These are phyloP conservation scores for Pheucticus melanocephalus DNA, from an alignment of 2,113 vertebrate genomes.

Conservation along the genomic window DNA sequence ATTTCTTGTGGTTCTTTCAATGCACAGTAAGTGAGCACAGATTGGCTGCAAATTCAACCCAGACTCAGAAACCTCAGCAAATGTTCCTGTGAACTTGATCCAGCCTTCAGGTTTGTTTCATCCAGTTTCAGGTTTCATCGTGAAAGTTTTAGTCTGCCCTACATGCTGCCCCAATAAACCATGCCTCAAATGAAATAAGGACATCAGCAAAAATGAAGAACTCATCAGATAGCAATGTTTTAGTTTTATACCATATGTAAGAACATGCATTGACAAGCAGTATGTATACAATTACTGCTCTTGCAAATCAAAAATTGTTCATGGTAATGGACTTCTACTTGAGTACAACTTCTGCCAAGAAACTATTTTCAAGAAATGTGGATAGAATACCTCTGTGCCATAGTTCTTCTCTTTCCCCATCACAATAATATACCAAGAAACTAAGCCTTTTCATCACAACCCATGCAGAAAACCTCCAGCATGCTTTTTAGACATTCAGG, in stretches of 20 bases:
- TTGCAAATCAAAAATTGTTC: slow-evolving; percentile 20
- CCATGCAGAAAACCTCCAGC: neutral
- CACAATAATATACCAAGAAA: neutral
- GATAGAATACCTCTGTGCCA: neutral
- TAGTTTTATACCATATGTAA: slow-evolving; percentile 28
- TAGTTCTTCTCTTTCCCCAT: neutral
- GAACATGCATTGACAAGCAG: slow-evolving; percentile 15
- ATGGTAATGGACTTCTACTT: neutral
- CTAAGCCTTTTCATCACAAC: neutral
- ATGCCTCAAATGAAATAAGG: slow-evolving; percentile 26
- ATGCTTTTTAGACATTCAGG: neutral
- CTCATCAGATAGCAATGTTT: neutral
- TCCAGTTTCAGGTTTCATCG: slow-evolving; percentile 45
- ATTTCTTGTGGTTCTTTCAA: neutral
- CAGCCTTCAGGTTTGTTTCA: slow-evolving; percentile 56
- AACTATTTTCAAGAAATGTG: neutral
- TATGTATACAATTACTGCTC: neutral
- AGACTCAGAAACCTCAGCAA: slow-evolving; percentile 46
- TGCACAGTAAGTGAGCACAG: slow-evolving; percentile 18
- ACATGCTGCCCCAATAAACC: slow-evolving; percentile 2
- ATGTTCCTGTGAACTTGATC: slow-evolving; percentile 47
- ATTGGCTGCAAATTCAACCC: slow-evolving; percentile 52
- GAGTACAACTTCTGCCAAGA: neutral
- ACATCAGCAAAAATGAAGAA: slow-evolving; percentile 26
- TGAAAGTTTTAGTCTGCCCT: neutral